Percentiles rank a stretch among this genome's conserved stretches.
Conservation (phyloP, 2,113 vertebrate genomes). For the Pristiophorus japonicus region DNA sequence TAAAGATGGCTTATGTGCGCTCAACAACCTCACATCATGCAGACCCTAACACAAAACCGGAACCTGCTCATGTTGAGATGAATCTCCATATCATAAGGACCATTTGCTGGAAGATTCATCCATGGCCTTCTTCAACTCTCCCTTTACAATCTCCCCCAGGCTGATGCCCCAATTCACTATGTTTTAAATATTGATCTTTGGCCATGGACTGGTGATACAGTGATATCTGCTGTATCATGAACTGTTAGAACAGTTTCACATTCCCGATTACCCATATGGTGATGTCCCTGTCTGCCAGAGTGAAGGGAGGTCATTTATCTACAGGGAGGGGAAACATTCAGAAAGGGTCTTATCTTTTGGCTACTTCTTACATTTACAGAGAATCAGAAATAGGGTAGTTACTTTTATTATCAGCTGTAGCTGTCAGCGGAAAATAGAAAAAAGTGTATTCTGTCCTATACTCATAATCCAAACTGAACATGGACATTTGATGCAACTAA, state of each 20-base stretch:
- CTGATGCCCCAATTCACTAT: not conserved
- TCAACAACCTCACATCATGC: too few species aligned
- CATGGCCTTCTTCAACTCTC: not conserved
- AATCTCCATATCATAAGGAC: not conserved
- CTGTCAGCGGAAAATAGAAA: not conserved
- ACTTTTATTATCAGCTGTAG: not conserved
- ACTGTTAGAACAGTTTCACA: not conserved
- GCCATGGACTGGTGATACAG: not conserved
- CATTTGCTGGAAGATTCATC: not conserved
- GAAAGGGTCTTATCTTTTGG: not conserved
- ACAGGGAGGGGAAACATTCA: not conserved
- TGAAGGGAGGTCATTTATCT: not conserved
- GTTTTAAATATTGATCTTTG: not conserved
- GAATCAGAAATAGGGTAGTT: not conserved
- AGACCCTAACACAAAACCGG: too few species aligned
- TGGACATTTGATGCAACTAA: not conserved
- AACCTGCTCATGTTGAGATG: not conserved
- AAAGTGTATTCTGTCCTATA: not conserved
- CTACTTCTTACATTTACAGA: not conserved
- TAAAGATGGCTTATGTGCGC: too few species aligned
- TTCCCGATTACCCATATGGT: not conserved
- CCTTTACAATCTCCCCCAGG: not conserved
- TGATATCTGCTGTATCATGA: not conserved
- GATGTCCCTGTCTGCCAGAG: not conserved
- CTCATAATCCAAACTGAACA: not conserved